These are phyloP conservation scores for Pammene aurita DNA, from an alignment of 2,888 invertebrate species.

Conservation along the genomic window DNA sequence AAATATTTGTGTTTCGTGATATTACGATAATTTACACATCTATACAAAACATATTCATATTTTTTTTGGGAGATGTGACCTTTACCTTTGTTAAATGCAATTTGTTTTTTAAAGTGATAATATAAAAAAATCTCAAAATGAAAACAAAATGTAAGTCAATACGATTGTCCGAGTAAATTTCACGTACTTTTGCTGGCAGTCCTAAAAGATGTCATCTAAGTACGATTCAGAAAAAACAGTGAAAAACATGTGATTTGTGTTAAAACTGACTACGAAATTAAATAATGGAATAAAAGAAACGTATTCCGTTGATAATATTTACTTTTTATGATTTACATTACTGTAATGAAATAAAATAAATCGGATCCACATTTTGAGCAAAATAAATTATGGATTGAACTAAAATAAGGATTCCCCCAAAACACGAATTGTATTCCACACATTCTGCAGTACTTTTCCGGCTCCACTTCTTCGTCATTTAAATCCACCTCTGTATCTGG, in stretches of 20 bases:
- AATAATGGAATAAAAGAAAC: constrained; percentile 1
- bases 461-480: constrained; percentile 13
- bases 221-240: constrained; percentile 1
- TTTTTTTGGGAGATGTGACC: too few species aligned
- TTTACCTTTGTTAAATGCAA: too few species aligned
- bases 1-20: too few species aligned
- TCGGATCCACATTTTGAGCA: constrained; percentile 4
- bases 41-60: too few species aligned
- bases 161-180: constrained; percentile 9
- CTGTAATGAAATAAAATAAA: constrained; percentile 1
- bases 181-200: constrained; percentile 7
- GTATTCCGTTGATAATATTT: constrained; percentile 3
- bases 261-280: constrained; percentile 3
- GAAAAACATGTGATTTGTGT: constrained; percentile 9
- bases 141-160: constrained; percentile 6
- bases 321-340: constrained; percentile 2
- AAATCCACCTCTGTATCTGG: constrained; percentile 8
- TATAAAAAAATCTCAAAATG: constrained; percentile 5
- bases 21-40: too few species aligned
- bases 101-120: neutral
- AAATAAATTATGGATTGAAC: neutral
- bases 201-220: constrained; percentile 4
- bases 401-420: neutral
- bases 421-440: neutral
- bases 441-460: neutral